phyloP scores from a whole-genome alignment of 2,797 vertebrate genomes.

The Adrianichthys oophorus region DNA sequence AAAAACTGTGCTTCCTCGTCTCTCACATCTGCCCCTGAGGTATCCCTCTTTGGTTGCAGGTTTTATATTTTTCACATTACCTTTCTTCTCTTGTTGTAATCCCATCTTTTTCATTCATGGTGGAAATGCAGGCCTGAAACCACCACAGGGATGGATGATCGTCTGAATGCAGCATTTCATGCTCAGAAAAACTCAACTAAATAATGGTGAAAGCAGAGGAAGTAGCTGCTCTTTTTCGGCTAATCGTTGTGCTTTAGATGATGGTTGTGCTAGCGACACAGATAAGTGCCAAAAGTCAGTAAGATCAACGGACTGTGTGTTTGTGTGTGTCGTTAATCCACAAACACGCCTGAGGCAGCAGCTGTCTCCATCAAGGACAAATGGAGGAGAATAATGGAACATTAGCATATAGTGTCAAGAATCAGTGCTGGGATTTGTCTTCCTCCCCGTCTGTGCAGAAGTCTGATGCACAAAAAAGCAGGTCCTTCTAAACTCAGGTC shows the following conservation, averaged over 20 bases:
- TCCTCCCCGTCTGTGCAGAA: background rate
- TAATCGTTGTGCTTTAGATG: background rate
- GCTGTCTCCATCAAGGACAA: slow-evolving; percentile 46
- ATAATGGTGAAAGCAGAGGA: background rate
- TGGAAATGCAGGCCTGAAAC: background rate
- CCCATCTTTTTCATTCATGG: background rate
- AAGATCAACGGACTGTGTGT: slow-evolving; percentile 11
- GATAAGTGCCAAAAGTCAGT: slow-evolving; percentile 25
- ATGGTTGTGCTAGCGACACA: slow-evolving; percentile 17
- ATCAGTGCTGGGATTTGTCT: slow-evolving; percentile 19
- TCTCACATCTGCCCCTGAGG: background rate
- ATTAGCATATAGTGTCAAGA: slow-evolving; percentile 44
- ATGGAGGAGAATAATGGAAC: slow-evolving; percentile 38
- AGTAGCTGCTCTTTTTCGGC: background rate
- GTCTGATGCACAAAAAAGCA: background rate
- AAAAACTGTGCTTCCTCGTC: background rate
- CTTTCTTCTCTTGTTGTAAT: slow-evolving; percentile 1
- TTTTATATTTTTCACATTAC: background rate
- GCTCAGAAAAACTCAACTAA: background rate
- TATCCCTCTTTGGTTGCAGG: background rate
- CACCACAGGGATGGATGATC: background rate
- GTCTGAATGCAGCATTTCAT: background rate
- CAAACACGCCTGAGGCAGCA: slow-evolving; percentile 28
- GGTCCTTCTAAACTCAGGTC: background rate
- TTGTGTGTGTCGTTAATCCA: slow-evolving; percentile 31